Conservation (phyloP, 2,888 invertebrate species). For the Coleophora flavipennella region DNA sequence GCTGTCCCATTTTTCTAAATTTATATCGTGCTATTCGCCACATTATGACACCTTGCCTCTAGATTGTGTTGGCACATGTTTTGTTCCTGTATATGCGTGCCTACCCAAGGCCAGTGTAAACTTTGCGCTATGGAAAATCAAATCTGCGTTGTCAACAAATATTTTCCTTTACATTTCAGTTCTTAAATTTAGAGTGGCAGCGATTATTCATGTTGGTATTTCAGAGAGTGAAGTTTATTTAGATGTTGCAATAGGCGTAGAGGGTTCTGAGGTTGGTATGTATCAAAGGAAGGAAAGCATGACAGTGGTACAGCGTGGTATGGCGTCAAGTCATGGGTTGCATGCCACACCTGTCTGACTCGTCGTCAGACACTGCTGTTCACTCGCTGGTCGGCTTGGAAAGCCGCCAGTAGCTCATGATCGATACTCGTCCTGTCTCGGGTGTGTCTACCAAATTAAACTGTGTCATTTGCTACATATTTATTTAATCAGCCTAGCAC, state of each 20-base stretch:
- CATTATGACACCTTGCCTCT: constrained; percentile 40
- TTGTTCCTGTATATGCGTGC: constrained; percentile 28
- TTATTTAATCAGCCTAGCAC: constrained; percentile 50
- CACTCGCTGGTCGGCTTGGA: constrained; percentile 66
- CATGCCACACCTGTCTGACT: constrained; percentile 66
- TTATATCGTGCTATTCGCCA: constrained; percentile 38
- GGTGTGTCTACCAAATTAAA: constrained; percentile 70
- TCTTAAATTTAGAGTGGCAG: constrained; percentile 9
- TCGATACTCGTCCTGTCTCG: constrained; percentile 62
- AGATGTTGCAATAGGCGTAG: constrained; percentile 25
- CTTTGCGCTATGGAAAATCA: too few species aligned
- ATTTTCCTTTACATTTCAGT: too few species aligned
- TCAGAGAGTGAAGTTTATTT: constrained; percentile 23
- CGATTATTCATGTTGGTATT: constrained; percentile 17
- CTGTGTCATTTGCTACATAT: constrained; percentile 65
- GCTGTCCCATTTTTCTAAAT: constrained; percentile 54
- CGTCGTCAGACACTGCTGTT: constrained; percentile 53
- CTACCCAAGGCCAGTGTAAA: too few species aligned
- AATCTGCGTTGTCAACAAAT: too few species aligned
- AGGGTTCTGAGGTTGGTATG: constrained; percentile 12
- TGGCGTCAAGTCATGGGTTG: constrained; percentile 56
- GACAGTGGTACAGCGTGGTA: constrained; percentile 29
- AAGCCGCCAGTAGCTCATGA: constrained; percentile 59
- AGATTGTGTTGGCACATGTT: constrained; percentile 47
- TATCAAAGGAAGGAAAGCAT: constrained; percentile 43